Conservation (phyloP, 2,113 vertebrate species). For the Candoia aspera region DNA sequence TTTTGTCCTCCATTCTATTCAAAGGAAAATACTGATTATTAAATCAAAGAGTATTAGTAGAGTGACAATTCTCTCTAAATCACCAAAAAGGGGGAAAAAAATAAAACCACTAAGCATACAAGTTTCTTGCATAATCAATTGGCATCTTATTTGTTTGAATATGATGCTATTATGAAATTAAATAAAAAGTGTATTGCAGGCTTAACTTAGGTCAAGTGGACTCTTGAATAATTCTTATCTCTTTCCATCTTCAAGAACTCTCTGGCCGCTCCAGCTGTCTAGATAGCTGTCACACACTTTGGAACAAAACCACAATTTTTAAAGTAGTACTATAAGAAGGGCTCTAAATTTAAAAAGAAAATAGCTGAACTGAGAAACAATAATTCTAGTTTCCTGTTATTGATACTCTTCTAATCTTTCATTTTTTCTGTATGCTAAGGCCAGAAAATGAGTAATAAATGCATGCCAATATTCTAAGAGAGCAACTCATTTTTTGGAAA, state of each 20-base stretch:
- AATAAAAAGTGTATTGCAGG: not conserved
- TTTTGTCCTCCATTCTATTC: slow-evolving; percentile 44
- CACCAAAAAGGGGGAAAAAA: not conserved
- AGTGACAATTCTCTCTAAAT: not conserved
- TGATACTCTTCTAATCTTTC: not conserved
- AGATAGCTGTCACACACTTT: not conserved
- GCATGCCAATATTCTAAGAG: not conserved
- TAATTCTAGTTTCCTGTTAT: not conserved
- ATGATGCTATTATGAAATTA: not conserved
- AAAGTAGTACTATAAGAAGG: not conserved
- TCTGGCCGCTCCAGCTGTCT: not conserved
- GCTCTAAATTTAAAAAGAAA: not conserved
- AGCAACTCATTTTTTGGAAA: not conserved
- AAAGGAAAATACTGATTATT: slow-evolving; percentile 26
- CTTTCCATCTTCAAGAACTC: not conserved
- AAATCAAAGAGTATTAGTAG: not conserved
- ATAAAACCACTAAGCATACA: not conserved
- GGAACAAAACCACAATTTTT: not conserved
- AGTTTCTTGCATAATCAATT: not conserved
- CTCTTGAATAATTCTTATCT: not conserved
- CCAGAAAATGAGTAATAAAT: not conserved
- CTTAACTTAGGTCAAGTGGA: not conserved
- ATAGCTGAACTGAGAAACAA: not conserved
- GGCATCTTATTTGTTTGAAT: not conserved
- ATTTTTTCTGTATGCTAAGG: not conserved